Evolutionary conservation across 2,113 vertebrate genomes (phyloP).

Genomic region (Oceanites oceanicus): DNA sequence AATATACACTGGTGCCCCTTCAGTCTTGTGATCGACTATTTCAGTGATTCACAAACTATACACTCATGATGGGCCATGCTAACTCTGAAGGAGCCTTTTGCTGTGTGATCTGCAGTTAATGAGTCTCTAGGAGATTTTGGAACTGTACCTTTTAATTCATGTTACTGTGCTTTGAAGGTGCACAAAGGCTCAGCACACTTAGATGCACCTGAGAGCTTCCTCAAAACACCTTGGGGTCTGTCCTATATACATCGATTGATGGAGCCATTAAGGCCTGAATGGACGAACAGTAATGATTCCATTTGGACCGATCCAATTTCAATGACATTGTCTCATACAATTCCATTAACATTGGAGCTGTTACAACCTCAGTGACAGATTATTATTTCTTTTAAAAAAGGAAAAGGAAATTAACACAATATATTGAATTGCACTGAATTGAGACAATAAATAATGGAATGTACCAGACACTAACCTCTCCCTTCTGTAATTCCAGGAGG

Average conservation of each 20-base stretch:
- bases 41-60: neutral
- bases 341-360: constrained; percentile 67
- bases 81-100: neutral
- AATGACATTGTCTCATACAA: constrained; percentile 63
- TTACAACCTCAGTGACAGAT: constrained; percentile 67
- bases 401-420: constrained; percentile 72
- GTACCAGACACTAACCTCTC: constrained; percentile 47
- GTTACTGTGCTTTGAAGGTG: neutral
- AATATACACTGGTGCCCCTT: neutral
- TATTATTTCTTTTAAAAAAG: constrained; percentile 71
- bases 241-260: constrained; percentile 61
- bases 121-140: constrained; percentile 8
- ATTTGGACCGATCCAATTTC: constrained; percentile 62
- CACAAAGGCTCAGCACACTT: neutral
- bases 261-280: constrained; percentile 66
- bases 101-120: neutral
- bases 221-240: constrained; percentile 65
- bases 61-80: neutral
- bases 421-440: constrained; percentile 67
- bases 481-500: constrained; percentile 55
- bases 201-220: constrained; percentile 39
- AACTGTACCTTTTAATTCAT: neutral
- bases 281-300: constrained; percentile 57
- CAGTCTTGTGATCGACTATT: neutral
- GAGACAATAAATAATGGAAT: constrained; percentile 71